A percentile compares a stretch with the other conserved stretches of the same genome.
Evolutionary conservation across 92 coral and sea anemone species (phyloP).

Genomic region (Epizoanthus scotinus): DNA sequence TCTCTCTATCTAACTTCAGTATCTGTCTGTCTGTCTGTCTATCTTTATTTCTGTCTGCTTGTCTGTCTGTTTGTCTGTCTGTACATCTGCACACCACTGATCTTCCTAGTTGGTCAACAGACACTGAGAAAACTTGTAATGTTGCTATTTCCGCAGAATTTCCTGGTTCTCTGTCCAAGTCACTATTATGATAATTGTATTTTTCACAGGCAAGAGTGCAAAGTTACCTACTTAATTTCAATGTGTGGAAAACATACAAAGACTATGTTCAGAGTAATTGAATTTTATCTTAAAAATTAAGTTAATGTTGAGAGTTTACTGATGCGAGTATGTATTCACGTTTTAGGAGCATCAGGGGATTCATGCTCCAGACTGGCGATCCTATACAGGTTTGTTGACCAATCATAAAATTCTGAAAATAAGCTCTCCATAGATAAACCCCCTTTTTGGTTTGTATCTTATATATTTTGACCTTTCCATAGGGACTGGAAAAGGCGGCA

Average conservation of each 20-base stretch:
- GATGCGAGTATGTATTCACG: background rate
- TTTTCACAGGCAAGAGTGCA: conserved; percentile 80
- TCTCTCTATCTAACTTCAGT: too few species aligned
- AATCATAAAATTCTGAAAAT: conserved; percentile 64
- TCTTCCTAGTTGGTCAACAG: background rate
- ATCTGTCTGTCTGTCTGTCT: background rate
- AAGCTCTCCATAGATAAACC: conserved; percentile 25
- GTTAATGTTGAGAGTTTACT: background rate
- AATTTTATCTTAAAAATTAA: background rate
- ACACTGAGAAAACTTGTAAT: background rate
- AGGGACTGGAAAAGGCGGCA: conserved; percentile 92
- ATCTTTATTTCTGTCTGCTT: background rate
- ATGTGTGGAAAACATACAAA: too few species aligned
- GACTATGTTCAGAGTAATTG: background rate
- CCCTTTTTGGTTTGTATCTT: too few species aligned
- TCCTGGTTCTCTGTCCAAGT: conserved; percentile 94
- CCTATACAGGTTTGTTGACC: conserved; percentile 77
- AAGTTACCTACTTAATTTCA: too few species aligned
- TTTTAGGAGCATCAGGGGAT: conserved; percentile 87
- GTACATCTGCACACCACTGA: too few species aligned
- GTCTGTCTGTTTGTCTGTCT: too few species aligned
- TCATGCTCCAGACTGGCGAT: conserved; percentile 98
- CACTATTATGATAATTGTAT: conserved; percentile 86
- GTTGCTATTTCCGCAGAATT: conserved; percentile 66
- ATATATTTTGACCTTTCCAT: too few species aligned